Evolutionary conservation across 2,888 invertebrate species (phyloP).

Genomic region (Hypsopygia costalis): DNA sequence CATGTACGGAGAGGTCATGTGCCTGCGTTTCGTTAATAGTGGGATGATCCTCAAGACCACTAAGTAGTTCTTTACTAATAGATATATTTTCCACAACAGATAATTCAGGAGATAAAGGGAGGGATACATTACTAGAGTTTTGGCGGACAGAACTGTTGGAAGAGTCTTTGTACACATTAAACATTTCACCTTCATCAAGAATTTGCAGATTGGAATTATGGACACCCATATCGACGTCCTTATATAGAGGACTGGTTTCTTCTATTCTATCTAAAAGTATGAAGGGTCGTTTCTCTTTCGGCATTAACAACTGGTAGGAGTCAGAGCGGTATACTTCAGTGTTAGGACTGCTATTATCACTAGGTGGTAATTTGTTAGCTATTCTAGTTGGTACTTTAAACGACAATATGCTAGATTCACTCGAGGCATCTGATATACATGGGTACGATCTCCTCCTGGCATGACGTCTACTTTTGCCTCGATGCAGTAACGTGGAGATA

Average conservation of each 20-base stretch:
- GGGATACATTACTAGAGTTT: conserved; percentile 54
- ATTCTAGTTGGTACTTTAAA: conserved; percentile 22
- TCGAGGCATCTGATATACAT: conserved; percentile 29
- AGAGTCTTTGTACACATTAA: neutral
- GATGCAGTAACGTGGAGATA: conserved; percentile 24
- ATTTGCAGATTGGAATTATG: neutral
- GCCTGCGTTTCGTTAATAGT: conserved; percentile 38
- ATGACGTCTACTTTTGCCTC: conserved; percentile 27
- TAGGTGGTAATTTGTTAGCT: neutral
- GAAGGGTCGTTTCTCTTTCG: conserved; percentile 21
- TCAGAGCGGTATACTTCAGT: conserved; percentile 53
- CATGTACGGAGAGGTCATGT: conserved; percentile 20
- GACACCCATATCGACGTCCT: conserved; percentile 12
- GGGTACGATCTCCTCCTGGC: conserved; percentile 28
- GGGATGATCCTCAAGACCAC: conserved; percentile 24
- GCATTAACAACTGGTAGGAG: conserved; percentile 55
- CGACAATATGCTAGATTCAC: conserved; percentile 44
- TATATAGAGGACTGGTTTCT: conserved; percentile 29
- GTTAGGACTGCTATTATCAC: conserved; percentile 36
- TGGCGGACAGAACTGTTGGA: conserved; percentile 1
- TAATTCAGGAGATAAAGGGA: conserved; percentile 62
- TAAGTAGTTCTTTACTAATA: conserved; percentile 41
- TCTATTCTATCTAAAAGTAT: conserved; percentile 41
- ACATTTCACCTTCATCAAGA: neutral
- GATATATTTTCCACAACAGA: conserved; percentile 67